Conservation (phyloP, 92 coral and sea anemone species). For the Palythoa grandis region DNA sequence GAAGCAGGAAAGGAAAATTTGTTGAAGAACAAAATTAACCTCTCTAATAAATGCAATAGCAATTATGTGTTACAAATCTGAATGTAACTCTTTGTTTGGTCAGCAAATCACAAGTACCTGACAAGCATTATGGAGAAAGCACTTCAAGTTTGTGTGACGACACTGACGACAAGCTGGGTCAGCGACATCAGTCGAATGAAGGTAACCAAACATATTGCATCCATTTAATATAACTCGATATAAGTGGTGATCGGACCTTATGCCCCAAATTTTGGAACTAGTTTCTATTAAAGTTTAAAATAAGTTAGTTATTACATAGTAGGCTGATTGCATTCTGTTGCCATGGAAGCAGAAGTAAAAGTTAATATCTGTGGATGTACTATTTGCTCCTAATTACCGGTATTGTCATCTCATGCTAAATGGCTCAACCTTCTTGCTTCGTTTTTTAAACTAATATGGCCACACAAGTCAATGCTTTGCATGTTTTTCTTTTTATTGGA, state of each 20-base stretch:
- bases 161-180: background rate
- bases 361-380: background rate
- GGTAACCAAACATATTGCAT: background rate
- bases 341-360: constrained; percentile 10
- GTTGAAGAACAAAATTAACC: background rate
- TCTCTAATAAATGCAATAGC: background rate
- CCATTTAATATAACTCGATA: background rate
- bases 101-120: constrained; percentile 2
- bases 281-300: constrained; percentile 9
- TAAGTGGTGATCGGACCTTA: constrained; percentile 2
- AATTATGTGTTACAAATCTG: background rate
- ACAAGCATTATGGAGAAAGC: background rate
- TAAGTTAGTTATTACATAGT: constrained; percentile 7
- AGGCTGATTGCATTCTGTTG: constrained; percentile 6
- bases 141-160: background rate
- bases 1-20: background rate
- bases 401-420: constrained; percentile 9
- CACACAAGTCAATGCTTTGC: constrained; percentile 5
- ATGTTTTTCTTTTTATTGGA: constrained; percentile 7
- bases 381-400: background rate
- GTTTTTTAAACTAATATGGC: background rate
- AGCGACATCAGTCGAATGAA: background rate
- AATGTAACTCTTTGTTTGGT: background rate
- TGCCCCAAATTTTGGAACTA: constrained; percentile 8
- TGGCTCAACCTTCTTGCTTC: constrained; percentile 1